Evolutionary conservation across 2,113 vertebrate species (phyloP), one percentile per base, ranked within the genome.

Genomic region (Balaenoptera acutorostrata): DNA sequence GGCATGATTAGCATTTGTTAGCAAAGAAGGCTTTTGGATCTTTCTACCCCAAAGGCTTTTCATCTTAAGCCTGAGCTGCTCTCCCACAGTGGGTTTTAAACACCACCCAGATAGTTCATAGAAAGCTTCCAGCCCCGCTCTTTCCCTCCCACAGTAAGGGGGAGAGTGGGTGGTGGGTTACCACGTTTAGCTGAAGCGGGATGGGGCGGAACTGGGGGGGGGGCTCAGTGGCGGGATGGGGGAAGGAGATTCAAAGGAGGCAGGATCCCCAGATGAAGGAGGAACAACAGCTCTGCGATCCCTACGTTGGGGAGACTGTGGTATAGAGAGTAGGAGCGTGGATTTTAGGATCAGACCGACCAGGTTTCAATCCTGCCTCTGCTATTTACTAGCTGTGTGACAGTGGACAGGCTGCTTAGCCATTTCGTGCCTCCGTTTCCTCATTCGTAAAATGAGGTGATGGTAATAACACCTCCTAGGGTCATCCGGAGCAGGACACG

Each of bases 1-100:
- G 91, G 44, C 63, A 39, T 31, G n/a, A 89, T 94, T 93, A 77
- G 41, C 88, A 80, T 97, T 92, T 88, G 88, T 80, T 52, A 71
- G 88, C 80, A 96, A 93, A 92, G 57, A 87, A 52, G 39, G 14
- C 4, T 91, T 95, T 87, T 93, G 80, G 55, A n/a, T 89, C 91
- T 87, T 96, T 84, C 82, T 82, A 61, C 55, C 46, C 69, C 82
- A 74, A 55, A 86, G 36, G 9, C 87, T 80, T 93, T 96, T 95
- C 77, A 78, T 92, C 81, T 88, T 81, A 85, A 88, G 88, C 61
- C 84, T 64, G 64, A 90, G 29, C 64, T 91, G 41, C 41, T 66
- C 23, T 49, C 63, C 71, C 8, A 71, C 41, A 33, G 4, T 72
- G 93, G 64, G 8, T 82, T 95, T 93, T 69, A 95, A 92, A 72